These are phyloP conservation scores for Crematogaster levior DNA, from an alignment of 2,888 invertebrate genomes.

Conservation along the genomic window DNA sequence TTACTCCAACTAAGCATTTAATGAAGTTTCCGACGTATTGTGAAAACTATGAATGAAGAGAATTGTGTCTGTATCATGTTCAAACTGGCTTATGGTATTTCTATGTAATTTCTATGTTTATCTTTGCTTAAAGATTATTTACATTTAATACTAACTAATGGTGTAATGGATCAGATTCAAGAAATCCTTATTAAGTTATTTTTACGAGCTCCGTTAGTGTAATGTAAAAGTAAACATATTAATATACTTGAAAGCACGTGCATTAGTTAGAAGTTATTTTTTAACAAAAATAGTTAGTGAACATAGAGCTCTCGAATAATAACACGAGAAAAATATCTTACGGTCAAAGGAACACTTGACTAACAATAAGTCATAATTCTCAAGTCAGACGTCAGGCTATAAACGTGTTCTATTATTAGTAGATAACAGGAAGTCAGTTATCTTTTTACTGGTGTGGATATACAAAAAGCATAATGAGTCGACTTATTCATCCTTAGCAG, in stretches of 20 bases:
- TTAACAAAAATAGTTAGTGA: background rate
- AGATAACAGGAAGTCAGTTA: background rate
- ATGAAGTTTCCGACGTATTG: conserved; percentile 82
- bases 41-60: conserved; percentile 78
- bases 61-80: conserved; percentile 25
- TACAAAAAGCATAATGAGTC: background rate
- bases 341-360: background rate
- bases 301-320: background rate
- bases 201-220: background rate
- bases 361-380: background rate
- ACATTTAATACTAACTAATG: background rate
- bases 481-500: background rate
- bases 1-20: conserved; percentile 76
- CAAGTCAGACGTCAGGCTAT: background rate
- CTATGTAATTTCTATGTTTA: background rate
- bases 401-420: conserved; percentile 12
- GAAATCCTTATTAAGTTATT: background rate
- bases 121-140: background rate
- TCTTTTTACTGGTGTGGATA: background rate
- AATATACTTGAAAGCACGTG: conserved; percentile 4
- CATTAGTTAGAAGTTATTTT: background rate
- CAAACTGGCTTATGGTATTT: conserved; percentile 11
- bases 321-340: background rate
- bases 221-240: background rate
- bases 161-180: too few species aligned